Evolutionary conservation across 1,140 invertebrate genomes (phyloP).

Genomic region (Theocolax elegans): DNA sequence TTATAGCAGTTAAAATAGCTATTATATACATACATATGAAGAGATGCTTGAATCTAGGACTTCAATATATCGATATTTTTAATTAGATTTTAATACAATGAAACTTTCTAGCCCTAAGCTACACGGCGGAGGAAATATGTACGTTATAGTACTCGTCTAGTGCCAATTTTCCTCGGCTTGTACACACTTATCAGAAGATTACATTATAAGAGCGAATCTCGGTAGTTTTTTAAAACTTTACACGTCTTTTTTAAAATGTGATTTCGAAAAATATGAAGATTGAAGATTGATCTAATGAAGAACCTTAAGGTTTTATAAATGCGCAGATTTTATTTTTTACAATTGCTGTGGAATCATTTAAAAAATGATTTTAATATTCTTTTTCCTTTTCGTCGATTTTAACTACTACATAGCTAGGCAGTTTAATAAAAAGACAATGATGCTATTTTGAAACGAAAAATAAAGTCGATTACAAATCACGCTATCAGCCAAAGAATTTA

Average conservation of each 20-base stretch:
- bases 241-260: slow-evolving; percentile 37
- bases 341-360: slow-evolving; percentile 33
- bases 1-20: too few relatives aligned
- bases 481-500: slow-evolving; percentile 39
- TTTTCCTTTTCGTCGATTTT: not conserved
- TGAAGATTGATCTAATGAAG: not conserved
- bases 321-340: slow-evolving; percentile 17
- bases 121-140: slow-evolving; percentile 19
- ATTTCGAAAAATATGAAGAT: slow-evolving; percentile 21
- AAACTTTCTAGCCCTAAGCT: slow-evolving; percentile 8
- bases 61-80: too few relatives aligned
- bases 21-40: too few relatives aligned
- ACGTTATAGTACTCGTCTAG: slow-evolving; percentile 33
- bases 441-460: slow-evolving; percentile 3
- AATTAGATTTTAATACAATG: too few relatives aligned
- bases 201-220: slow-evolving; percentile 29
- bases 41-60: too few relatives aligned
- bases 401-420: not conserved
- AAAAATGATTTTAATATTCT: slow-evolving; percentile 18
- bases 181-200: not conserved
- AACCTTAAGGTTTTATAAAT: slow-evolving; percentile 22
- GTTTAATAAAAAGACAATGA: not conserved
- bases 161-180: slow-evolving; percentile 34
- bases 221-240: slow-evolving; percentile 42
- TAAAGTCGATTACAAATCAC: slow-evolving; percentile 23